Percentiles rank a stretch among this genome's conserved stretches.
These are phyloP conservation scores for Typhlichthys subterraneus DNA, from an alignment of 2,797 vertebrate species.

Conservation along the genomic window DNA sequence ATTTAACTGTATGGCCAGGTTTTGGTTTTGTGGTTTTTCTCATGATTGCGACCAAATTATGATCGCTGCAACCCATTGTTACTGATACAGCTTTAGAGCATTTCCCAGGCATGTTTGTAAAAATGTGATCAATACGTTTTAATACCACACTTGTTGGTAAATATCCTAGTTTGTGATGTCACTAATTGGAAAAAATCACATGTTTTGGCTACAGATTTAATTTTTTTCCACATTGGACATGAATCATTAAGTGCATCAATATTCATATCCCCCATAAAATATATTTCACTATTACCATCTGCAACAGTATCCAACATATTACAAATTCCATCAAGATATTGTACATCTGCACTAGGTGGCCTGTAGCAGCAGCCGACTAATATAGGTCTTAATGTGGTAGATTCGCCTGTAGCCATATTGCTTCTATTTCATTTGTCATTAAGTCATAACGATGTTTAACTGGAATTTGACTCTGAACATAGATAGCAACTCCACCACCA, in stretches of 20 bases:
- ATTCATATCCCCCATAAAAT: too few relatives aligned
- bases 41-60: too few relatives aligned
- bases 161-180: background rate
- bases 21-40: too few relatives aligned
- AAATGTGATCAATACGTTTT: too few relatives aligned
- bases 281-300: background rate
- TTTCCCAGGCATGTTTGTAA: too few relatives aligned
- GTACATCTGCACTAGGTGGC: background rate
- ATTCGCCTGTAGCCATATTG: background rate
- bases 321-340: conserved; percentile 3
- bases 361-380: too few relatives aligned
- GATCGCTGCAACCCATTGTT: too few relatives aligned
- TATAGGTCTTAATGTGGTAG: too few relatives aligned
- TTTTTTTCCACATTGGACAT: background rate
- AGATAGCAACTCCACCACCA: background rate
- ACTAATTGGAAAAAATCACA: background rate
- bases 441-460: background rate
- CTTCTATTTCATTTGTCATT: background rate
- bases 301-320: background rate
- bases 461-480: background rate
- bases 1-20: too few relatives aligned
- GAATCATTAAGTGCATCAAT: too few relatives aligned
- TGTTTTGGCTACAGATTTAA: background rate
- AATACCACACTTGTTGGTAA: too few relatives aligned
- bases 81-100: too few relatives aligned